Evolutionary conservation across 2,113 vertebrate species (phyloP), one percentile per base, ranked within the genome.

Genomic region (Vireo altiloquus): DNA sequence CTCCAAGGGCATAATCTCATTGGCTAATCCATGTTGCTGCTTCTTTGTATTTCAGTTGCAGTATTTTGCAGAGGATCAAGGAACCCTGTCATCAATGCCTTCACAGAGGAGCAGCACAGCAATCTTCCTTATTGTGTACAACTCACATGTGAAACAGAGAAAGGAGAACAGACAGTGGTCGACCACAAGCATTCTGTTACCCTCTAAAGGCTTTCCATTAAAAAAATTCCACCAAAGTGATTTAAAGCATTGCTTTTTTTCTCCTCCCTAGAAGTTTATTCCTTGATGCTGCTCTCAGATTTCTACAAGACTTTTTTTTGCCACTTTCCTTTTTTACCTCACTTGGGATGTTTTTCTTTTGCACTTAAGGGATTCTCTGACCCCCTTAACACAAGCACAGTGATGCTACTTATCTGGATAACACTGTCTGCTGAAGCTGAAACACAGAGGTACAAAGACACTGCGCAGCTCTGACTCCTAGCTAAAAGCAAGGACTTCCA

Each of bases 331-430:
- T 66, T 75, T 54, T 27, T 16, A 53, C 13, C 6, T 31, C 9
- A 50, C 30, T 57, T 9, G 5, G 13, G 6, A 31, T 42, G 65
- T 61, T 81, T 63, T 79, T 61, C 17, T 61, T 74, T 50, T 49
- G 16, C 18, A 42, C 3, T 37, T 39, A 64, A 74, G 10, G 10
- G 28, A 31, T 47, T 71, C 49, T 82, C 52, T 54, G 66, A 61
- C 9, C 2, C 33, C 5, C 4, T 57, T 37, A 90, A 23, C 21
- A 47, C 3, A 19, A 54, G 21, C 28, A 44, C 0, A 1, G 23
- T 40, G 23, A 39, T 54, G 17, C 18, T 40, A 54, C 15, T 59
- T 85, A 47, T 44, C 31, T 46, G 42, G 13, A 61, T 42, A 82
- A 81, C 24, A 37, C 40, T 35, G 7, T 47, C 47, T 72, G 77